Evolutionary conservation across 1,140 invertebrate species (phyloP).

Genomic region (Drosophila pseudoananassae): DNA sequence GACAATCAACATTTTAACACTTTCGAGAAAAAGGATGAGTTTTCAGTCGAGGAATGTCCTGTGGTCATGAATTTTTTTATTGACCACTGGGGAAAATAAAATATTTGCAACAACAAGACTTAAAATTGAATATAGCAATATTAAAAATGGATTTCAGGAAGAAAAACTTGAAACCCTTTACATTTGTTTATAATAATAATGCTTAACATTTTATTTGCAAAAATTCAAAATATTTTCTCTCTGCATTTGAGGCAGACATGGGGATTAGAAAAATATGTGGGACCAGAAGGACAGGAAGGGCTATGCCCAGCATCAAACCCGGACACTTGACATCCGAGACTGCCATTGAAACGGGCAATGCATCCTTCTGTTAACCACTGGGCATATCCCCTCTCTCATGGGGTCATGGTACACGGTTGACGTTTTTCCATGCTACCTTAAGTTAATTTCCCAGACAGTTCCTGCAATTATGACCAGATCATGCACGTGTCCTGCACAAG

Average conservation of each 20-base stretch:
- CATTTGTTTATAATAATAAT: no score
- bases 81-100: slow-evolving; percentile 5
- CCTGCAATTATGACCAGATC: slow-evolving; percentile 44
- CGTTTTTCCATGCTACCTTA: slow-evolving; percentile 19
- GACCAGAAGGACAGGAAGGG: slow-evolving; percentile 27
- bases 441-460: slow-evolving; percentile 29
- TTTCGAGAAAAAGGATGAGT: slow-evolving; percentile 53
- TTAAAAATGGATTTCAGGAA: no score
- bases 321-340: slow-evolving; percentile 41
- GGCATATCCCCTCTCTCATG: neutral
- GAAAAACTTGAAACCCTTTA: no score
- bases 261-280: slow-evolving; percentile 26
- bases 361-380: slow-evolving; percentile 6
- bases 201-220: no score
- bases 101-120: neutral
- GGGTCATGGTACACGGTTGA: slow-evolving; percentile 10
- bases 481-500: slow-evolving; percentile 15
- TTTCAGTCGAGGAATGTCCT: slow-evolving; percentile 66
- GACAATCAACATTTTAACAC: slow-evolving; percentile 82
- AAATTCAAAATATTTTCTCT: neutral
- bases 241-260: slow-evolving; percentile 1
- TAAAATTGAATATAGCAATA: no score
- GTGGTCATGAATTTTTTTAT: slow-evolving; percentile 77
- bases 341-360: slow-evolving; percentile 24
- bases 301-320: slow-evolving; percentile 30